These are phyloP conservation scores for Kryptolebias ocellatus DNA, from an alignment of 2,797 vertebrate genomes.

Conservation along the genomic window DNA sequence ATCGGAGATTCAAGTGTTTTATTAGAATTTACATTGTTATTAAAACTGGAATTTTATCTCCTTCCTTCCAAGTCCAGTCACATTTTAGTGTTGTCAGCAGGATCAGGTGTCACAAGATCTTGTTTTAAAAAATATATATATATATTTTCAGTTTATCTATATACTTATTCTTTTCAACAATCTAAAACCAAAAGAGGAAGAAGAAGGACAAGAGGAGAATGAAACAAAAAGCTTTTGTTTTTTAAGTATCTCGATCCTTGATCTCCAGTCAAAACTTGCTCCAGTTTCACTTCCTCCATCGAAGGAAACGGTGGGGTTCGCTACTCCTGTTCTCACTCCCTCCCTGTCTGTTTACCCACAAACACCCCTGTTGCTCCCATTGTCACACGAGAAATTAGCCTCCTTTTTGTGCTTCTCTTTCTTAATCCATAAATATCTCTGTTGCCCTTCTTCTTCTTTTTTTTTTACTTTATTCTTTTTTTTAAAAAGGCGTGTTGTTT, in stretches of 20 bases:
- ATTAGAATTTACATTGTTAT: too few relatives aligned
- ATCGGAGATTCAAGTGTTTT: background rate
- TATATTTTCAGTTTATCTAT: too few relatives aligned
- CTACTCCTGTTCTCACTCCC: constrained; percentile 52
- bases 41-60: too few relatives aligned
- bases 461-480: constrained; percentile 3
- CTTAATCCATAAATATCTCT: background rate
- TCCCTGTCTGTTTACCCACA: constrained; percentile 62
- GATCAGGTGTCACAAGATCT: too few relatives aligned
- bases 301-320: constrained; percentile 60
- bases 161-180: too few relatives aligned
- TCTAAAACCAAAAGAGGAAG: background rate
- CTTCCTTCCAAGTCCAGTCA: too few relatives aligned
- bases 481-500: constrained; percentile 21
- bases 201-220: background rate
- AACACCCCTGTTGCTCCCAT: constrained; percentile 30
- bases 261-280: constrained; percentile 61
- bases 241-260: constrained; percentile 37
- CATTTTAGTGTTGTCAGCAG: too few relatives aligned
- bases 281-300: constrained; percentile 68
- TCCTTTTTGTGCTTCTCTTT: background rate
- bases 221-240: background rate
- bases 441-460: background rate
- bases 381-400: constrained; percentile 28
- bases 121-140: too few relatives aligned